Evolutionary conservation across 2,888 invertebrate species (phyloP), one percentile per base, ranked within the genome.

Genomic region (Stegana nigrithorax): DNA sequence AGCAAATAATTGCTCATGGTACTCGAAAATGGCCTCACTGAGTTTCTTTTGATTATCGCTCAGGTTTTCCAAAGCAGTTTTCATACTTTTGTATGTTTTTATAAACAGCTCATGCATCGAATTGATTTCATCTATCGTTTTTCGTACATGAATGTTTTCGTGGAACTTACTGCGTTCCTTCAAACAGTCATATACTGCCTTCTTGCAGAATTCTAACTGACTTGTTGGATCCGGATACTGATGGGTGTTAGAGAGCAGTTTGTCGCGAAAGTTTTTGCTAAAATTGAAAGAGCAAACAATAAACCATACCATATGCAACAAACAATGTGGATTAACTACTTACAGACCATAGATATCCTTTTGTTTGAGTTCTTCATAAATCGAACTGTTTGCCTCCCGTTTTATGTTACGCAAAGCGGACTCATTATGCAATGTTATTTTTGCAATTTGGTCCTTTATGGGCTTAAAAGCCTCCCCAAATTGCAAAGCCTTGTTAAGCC

Each of bases 341-440:
- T 68, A 75, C 75, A 76, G 55, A 42, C 66, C 47, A 57, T 68
- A 75, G 1, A 66, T 64, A 59, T 75, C 73, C 5, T 39, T 39
- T n/a, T 65, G 61, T 2, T 25, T 39, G 1, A 65, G 53, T 6
- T 70, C 61, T 7, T 65, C 59, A 12, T 64, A 67, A 3, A 68
- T 32, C 3, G 44, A 4, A 62, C 42, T 56, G 0, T 27, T 59
- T 4, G 65, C 64, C n/a, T 64, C 39, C 21, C 68, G 66, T 29
- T 64, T 64, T 10, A 69, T 71, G 8, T 70, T 67, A 10, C 68
- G 50, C 6, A 65, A 21, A 0, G 68, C 66, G 19, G 73, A 73
- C 25, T 60, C 65, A 57, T 67, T 70, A 12, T 67, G 61, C 5
- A n/a, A 60, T 5, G 29, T 32, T 2, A 55, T 60, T n/a, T 8